Base-by-base conservation (phyloP, 35 echinoderm and acorn worm species). In the Anneissia japonica region DNA sequence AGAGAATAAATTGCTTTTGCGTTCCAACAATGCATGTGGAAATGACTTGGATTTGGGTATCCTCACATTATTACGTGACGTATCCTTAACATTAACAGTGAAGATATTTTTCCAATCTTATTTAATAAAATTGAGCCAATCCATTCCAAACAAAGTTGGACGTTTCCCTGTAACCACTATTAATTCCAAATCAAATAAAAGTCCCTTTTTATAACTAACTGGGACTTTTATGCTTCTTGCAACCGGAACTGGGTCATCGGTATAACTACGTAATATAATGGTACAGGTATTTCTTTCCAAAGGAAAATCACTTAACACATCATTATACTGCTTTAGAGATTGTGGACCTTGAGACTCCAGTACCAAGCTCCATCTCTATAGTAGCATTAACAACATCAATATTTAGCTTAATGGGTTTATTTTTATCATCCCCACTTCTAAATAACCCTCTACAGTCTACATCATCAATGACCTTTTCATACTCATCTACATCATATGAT, bases 81-180 rank as follows among this genome's bases (percentile, higher is more conserved):
- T 12, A 64, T 64, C 1, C 4, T 43, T 82, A 30, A 55, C 30
- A 14, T 29, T 86, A 30, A 86, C 72, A 26, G 64, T 75, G 34
- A 86, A 86, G 38, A 75, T 86, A 75, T 37, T n/a, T 31, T 75
- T 37, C 56, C 84, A 86, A 39, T 86, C 72, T 43, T 76, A 76
- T 40, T 86, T 86, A 39, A 86, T 19, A 14, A 75, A 33, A 16
- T 26, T 31, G 12, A 86, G 39, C 64, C 36, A 76, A 32, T 75
- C 72, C 17, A 26, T 74, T 28, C 84, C 84, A 76, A 86, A 41
- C 30, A 86, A 43, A 7, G 82, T 14, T 39, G 82, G 82, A 34
- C 82, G 35, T 32, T 73, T 72, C 4, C 51, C 82, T 51, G 28
- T 36, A 32, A 84, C 82, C 17, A 84, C 82, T 4, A 83, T 83